Evolutionary conservation across 2,888 invertebrate genomes (phyloP), one percentile per base, ranked within the genome.

Genomic region (Zygothrica quintamaculata): DNA sequence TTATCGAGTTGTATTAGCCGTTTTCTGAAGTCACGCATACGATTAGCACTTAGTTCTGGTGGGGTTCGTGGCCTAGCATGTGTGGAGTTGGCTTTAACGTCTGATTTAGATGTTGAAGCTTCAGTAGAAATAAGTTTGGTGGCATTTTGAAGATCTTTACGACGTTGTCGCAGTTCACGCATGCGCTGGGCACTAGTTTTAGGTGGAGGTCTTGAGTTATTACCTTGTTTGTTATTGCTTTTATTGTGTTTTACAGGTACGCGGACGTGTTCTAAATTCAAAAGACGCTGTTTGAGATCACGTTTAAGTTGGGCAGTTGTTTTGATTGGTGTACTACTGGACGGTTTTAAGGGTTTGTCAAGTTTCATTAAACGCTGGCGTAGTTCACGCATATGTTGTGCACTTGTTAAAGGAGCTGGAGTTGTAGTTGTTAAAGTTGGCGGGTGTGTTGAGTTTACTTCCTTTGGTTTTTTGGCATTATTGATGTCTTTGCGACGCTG

Each of bases 361-460:
- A 65, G 22, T 1, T 65, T 65, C 26, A 59, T 58, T 0, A 65
- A 51, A 22, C 59, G 65, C 31, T 51, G 50, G 0, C 67, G 67
- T 7, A 65, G 34, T 3, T 65, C 42, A 0, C 36, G 46, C 67
- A 65, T 67, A 0, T 25, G 66, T 6, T 65, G 18, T 3, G 50
- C 12, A 26, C 6, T 40, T 1, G 26, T 11, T 6, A 3, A 0
- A 12, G 40, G 9, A 1, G 12, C 3, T n/a, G 48, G 8, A 12
- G 12, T 22, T 3, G 5, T 22, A 2, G 18, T 2, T 5, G 2
- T 5, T 3, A 5, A 22, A 22, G 3, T 22, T 22, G 18, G 18
- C 18, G 18, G 18, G 18, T 22, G 2, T 22, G 18, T 2, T 22
- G 18, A 22, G 5, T 3, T 22, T 22, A 22, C 5, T n/a, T n/a